phyloP scores from a whole-genome alignment of 2,888 invertebrate species.

The Platerodrilus igneus region DNA sequence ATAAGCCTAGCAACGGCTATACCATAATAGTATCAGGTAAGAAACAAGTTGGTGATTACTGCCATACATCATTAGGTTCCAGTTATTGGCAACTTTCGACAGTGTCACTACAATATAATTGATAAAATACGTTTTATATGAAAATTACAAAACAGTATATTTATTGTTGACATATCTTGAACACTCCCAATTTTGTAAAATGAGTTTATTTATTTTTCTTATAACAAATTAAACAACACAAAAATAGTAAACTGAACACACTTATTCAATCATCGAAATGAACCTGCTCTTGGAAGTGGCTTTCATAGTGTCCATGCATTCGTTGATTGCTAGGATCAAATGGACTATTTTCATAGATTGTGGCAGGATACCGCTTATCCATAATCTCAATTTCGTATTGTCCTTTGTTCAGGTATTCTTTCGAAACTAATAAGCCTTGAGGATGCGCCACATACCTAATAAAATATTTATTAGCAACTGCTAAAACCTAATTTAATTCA shows the following conservation, averaged over 20 bases:
- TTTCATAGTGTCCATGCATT: constrained; percentile 64
- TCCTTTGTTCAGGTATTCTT: constrained; percentile 64
- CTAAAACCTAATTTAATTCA: neutral
- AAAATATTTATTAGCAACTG: too few relatives aligned
- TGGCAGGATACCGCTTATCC: constrained; percentile 68
- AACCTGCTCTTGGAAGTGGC: constrained; percentile 43
- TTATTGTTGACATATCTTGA: too few relatives aligned
- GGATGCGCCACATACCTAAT: constrained; percentile 57
- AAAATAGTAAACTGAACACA: neutral
- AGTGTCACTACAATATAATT: too few relatives aligned
- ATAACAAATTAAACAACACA: too few relatives aligned
- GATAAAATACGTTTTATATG: too few relatives aligned
- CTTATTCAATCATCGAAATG: constrained; percentile 48
- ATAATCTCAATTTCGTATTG: constrained; percentile 76
- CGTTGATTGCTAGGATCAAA: constrained; percentile 78
- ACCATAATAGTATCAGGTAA: too few relatives aligned
- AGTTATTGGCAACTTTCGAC: too few relatives aligned
- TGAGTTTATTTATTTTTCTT: constrained; percentile 18
- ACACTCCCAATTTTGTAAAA: constrained; percentile 16
- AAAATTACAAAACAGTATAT: too few relatives aligned
- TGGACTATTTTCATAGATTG: constrained; percentile 66
- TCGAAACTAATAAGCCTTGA: constrained; percentile 57
- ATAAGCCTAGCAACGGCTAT: too few relatives aligned
- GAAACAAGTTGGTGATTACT: too few relatives aligned
- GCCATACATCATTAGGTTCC: too few relatives aligned